Base-by-base conservation (phyloP, 2,797 vertebrate genomes). In the Lophius americanus region DNA sequence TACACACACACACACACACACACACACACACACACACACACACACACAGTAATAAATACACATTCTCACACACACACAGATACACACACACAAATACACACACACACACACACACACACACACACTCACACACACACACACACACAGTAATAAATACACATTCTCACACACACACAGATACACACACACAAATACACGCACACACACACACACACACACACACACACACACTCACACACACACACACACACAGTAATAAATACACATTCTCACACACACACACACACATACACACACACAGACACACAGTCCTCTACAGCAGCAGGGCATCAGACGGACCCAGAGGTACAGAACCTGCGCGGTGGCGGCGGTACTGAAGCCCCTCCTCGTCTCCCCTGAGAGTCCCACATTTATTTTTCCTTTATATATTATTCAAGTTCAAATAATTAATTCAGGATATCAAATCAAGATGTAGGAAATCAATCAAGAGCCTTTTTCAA, bases 381-480 rank as follows among this genome's bases (percentile, higher is more conserved):
- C 79, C 83, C 81, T 80, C 60, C 76, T 83, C 80, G 81, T 86
- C 89, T 76, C 86, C 91, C 91, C 67, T 70, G 91, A 91, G 91
- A 91, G 89, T 89, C 91, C 85, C 88, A 85, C 88, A 92, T 93
- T 92, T 92, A 92, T 93, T 93, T 88, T 93, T 91, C 90, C 90
- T 93, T 92, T 88, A 94, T 93, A 93, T 93, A 93, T 95, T 93
- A 94, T 94, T 94, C 93, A 94, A 91, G 91, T 93, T 91, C 87
- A 90, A 93, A 91, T 94, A 93, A 94, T 95, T 93, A 93, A 94
- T 94, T 94, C 93, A 94, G 94, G 93, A 95, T 93, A 95, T 95
- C 91, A 93, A 92, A 93, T 92, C 93, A 94, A 94, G 92, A 94
- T 94, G 94, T 92, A 90, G 92, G 92, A 94, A 94, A 93, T 94